These are phyloP conservation scores for Notiomystis cincta DNA, from an alignment of 2,113 vertebrate species.

Conservation along the genomic window DNA sequence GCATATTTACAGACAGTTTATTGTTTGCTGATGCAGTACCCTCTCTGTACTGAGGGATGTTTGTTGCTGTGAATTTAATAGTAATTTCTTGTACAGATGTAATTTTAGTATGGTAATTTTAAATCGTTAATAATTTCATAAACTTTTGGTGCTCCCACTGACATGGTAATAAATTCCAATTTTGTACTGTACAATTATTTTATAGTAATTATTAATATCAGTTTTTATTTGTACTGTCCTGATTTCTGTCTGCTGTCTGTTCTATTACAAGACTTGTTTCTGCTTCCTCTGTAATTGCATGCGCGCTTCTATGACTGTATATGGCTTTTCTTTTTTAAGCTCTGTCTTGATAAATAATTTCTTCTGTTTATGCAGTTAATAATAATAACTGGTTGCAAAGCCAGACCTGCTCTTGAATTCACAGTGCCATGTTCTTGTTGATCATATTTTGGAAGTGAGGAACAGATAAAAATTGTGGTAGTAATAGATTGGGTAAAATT, in stretches of 20 bases:
- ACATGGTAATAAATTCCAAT: neutral
- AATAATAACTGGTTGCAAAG: neutral
- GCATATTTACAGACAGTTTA: neutral
- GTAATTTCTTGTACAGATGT: neutral
- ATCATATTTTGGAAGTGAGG: neutral
- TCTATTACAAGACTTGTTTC: neutral
- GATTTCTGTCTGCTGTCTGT: neutral
- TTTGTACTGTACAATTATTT: neutral
- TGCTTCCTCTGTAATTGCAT: neutral
- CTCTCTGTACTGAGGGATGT: neutral
- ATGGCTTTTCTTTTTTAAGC: neutral
- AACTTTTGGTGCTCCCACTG: neutral
- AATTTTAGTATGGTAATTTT: neutral
- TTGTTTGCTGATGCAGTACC: neutral
- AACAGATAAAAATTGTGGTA: neutral
- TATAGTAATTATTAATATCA: neutral
- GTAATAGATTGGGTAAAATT: neutral
- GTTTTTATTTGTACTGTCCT: neutral
- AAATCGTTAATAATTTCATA: neutral
- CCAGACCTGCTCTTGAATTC: neutral
- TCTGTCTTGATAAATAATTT: neutral
- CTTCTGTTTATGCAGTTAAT: neutral
- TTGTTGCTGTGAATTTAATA: neutral
- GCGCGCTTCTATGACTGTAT: neutral
- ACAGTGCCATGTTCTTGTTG: neutral